phyloP scores from a whole-genome alignment of 2,113 vertebrate genomes.

The Varanus salvator region DNA sequence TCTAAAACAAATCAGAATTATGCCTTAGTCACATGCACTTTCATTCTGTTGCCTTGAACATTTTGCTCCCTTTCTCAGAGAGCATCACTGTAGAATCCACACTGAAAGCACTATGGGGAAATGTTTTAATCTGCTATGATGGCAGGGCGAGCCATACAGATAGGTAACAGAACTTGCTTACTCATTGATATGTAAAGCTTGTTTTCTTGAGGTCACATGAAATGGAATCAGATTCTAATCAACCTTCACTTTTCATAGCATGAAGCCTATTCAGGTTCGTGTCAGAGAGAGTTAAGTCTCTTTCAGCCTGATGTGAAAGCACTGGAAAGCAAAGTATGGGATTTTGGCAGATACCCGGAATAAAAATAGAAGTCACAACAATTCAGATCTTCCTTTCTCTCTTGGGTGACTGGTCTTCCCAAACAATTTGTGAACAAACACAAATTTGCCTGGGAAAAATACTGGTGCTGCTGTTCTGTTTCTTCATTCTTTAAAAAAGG shows the following conservation, averaged over 20 bases:
- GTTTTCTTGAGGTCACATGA: conserved; percentile 73
- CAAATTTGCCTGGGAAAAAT: conserved; percentile 23
- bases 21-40: conserved; percentile 81
- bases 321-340: conserved; percentile 44
- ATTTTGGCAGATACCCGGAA: conserved; percentile 42
- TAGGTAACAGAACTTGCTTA: conserved; percentile 57
- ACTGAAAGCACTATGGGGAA: conserved; percentile 70
- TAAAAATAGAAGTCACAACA: conserved; percentile 37
- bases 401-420: not conserved
- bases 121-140: conserved; percentile 73
- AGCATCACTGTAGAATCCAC: conserved; percentile 61
- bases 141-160: conserved; percentile 43
- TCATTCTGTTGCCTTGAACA: conserved; percentile 72
- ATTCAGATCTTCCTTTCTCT: conserved; percentile 48
- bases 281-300: conserved; percentile 70
- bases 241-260: conserved; percentile 73
- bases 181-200: conserved; percentile 70
- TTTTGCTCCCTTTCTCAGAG: conserved; percentile 68
- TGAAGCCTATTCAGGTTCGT: conserved; percentile 69
- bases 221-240: conserved; percentile 77
- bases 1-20: conserved; percentile 92
- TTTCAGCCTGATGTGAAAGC: conserved; percentile 57
- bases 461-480: not conserved
- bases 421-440: conserved; percentile 34
- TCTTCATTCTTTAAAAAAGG: not conserved